These are phyloP conservation scores for Pachliopta kotzebuea DNA, from an alignment of 2,888 invertebrate species.

Conservation along the genomic window DNA sequence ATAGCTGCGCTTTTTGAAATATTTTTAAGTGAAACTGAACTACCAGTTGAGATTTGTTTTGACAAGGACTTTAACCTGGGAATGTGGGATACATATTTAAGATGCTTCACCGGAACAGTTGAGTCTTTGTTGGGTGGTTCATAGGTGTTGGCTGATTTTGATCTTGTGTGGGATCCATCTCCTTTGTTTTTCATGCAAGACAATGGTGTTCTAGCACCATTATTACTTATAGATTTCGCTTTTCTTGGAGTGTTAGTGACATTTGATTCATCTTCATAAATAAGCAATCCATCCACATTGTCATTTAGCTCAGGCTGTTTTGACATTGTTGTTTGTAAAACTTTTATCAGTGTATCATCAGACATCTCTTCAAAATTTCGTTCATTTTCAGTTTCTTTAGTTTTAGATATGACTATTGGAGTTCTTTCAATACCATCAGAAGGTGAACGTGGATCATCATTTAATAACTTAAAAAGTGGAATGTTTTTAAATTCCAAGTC, in stretches of 20 bases:
- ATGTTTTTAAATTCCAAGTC: constrained; percentile 38
- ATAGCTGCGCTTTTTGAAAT: constrained; percentile 53
- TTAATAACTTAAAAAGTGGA: constrained; percentile 53
- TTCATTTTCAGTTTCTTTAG: constrained; percentile 42
- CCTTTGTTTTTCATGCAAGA: constrained; percentile 76
- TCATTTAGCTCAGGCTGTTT: constrained; percentile 52
- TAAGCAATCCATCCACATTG: constrained; percentile 73
- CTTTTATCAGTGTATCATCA: constrained; percentile 69
- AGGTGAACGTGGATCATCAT: constrained; percentile 73
- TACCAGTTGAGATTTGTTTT: constrained; percentile 47
- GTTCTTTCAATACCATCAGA: constrained; percentile 72
- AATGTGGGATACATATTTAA: constrained; percentile 64
- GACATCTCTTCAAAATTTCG: constrained; percentile 73
- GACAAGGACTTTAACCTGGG: constrained; percentile 65
- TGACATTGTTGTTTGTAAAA: constrained; percentile 61
- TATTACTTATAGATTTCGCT: constrained; percentile 53
- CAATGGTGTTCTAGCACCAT: constrained; percentile 68
- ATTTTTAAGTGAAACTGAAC: constrained; percentile 63
- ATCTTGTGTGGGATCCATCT: constrained; percentile 58
- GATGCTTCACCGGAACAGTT: constrained; percentile 41
- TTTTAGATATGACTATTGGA: constrained; percentile 65
- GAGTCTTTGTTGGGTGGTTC: constrained; percentile 50
- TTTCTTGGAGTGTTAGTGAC: constrained; percentile 61
- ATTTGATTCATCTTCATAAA: constrained; percentile 79
- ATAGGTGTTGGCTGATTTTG: constrained; percentile 68